phyloP scores from a whole-genome alignment of 2,888 invertebrate genomes.

The Amorpha juglandis region DNA sequence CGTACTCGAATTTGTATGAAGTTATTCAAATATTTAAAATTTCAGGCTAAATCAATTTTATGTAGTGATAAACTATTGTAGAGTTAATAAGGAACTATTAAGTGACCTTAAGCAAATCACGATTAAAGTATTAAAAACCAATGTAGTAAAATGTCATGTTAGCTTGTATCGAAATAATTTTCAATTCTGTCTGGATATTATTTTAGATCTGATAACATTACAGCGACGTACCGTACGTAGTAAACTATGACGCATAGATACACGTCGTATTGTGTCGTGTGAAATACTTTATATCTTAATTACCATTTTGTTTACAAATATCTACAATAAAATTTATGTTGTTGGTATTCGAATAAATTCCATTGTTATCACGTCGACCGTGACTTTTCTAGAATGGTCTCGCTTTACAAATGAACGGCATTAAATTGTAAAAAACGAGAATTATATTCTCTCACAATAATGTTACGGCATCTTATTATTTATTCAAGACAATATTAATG shows the following conservation, averaged over 20 bases:
- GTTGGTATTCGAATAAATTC: neutral
- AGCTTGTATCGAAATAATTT: neutral
- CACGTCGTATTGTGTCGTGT: conserved; percentile 13
- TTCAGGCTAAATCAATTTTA: too few relatives aligned
- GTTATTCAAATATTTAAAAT: too few relatives aligned
- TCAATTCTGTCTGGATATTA: neutral
- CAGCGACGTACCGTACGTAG: neutral
- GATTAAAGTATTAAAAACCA: neutral
- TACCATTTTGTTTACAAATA: conserved; percentile 14
- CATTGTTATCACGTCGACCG: neutral
- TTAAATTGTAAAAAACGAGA: too few relatives aligned
- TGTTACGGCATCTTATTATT: too few relatives aligned
- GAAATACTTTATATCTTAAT: conserved; percentile 16
- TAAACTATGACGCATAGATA: conserved; percentile 10
- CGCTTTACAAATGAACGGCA: neutral
- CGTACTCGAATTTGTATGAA: too few relatives aligned
- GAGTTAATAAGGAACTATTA: too few relatives aligned
- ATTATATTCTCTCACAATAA: neutral
- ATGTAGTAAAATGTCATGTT: too few relatives aligned
- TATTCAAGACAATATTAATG: too few relatives aligned
- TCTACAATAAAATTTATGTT: too few relatives aligned
- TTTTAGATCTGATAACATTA: neutral
- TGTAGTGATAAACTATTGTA: too few relatives aligned
- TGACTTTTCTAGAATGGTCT: conserved; percentile 1
- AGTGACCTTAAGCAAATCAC: too few relatives aligned